Evolutionary conservation across 2,113 vertebrate species (phyloP).

Genomic region (Cyphomyrus discorhynchus): DNA sequence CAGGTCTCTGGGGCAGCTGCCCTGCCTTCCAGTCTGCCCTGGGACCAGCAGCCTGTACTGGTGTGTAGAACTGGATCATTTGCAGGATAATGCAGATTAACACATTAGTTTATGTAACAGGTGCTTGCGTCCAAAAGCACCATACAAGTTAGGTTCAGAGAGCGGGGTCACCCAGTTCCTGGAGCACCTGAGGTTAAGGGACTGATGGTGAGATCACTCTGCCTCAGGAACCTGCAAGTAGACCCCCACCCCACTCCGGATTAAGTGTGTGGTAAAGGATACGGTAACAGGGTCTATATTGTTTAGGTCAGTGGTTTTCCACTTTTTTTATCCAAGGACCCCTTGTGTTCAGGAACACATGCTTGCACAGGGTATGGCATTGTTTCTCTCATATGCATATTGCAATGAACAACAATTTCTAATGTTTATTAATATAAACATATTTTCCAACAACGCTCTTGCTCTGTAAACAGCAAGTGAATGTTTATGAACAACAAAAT

Average conservation of each 20-base stretch:
- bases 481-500: background rate
- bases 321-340: background rate
- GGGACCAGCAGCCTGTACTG: background rate
- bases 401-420: background rate
- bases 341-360: background rate
- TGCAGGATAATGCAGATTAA: background rate
- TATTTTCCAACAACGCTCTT: background rate
- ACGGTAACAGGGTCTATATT: background rate
- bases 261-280: background rate
- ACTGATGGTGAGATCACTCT: background rate
- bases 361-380: background rate
- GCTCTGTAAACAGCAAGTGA: background rate
- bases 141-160: background rate
- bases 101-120: background rate
- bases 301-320: background rate
- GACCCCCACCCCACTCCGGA: background rate
- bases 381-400: background rate
- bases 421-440: background rate
- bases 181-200: background rate
- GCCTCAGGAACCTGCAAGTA: background rate
- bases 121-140: background rate
- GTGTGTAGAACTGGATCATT: background rate
- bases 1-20: too few relatives aligned
- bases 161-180: background rate
- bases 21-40: too few relatives aligned